Conservation (phyloP, 2,797 vertebrate genomes). For the Falco peregrinus region DNA sequence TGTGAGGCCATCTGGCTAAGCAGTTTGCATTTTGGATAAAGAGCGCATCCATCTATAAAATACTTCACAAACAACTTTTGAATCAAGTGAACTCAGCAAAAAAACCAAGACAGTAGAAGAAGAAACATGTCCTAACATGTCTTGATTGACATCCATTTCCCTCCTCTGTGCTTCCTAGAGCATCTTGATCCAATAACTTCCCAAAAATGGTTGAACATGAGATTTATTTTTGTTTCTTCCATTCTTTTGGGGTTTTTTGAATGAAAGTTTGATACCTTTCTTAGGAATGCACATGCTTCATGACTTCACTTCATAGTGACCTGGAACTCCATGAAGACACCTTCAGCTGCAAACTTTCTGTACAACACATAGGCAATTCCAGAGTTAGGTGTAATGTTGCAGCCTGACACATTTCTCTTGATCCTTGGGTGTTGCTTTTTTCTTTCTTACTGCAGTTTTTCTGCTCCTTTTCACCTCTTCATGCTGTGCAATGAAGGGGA, state of each 20-base stretch:
- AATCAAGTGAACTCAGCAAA: background rate
- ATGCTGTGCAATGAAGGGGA: conserved; percentile 16
- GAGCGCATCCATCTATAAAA: conserved; percentile 24
- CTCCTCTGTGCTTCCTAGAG: background rate
- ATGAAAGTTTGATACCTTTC: background rate
- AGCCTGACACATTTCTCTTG: background rate
- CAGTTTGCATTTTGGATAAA: conserved; percentile 46
- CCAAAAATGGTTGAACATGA: background rate
- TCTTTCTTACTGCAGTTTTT: background rate
- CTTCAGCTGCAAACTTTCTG: background rate
- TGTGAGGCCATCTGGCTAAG: conserved; percentile 53
- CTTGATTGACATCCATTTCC: background rate
- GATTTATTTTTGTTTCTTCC: background rate
- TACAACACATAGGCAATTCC: background rate
- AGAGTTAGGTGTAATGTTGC: background rate
- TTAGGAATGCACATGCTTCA: background rate
- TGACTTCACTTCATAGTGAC: background rate
- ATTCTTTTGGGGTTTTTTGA: background rate
- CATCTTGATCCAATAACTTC: background rate
- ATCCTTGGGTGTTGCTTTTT: background rate
- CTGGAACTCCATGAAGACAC: background rate
- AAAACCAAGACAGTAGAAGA: background rate
- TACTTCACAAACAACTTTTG: conserved; percentile 24
- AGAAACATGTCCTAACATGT: background rate
- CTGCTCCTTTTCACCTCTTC: background rate